A percentile compares a stretch with the other conserved stretches of the same genome.
Conservation (phyloP, 2,113 vertebrate species). For the Anhinga rufa region DNA sequence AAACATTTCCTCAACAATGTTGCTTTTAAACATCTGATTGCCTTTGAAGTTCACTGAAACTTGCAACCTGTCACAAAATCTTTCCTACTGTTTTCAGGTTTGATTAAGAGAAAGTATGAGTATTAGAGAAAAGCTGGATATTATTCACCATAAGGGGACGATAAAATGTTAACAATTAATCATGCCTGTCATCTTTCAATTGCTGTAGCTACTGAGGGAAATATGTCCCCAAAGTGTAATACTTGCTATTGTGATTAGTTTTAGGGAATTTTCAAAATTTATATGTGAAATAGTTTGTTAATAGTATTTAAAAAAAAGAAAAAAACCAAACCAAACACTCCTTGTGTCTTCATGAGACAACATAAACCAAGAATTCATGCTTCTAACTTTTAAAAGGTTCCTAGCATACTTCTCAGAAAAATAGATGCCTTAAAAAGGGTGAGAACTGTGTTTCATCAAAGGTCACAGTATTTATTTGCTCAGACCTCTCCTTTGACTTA, state of each 20-base stretch:
- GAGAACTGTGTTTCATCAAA: background rate
- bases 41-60: background rate
- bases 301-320: background rate
- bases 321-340: background rate
- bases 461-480: background rate
- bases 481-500: background rate
- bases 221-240: background rate
- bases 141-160: background rate
- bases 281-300: background rate
- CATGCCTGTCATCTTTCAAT: background rate
- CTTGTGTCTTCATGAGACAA: background rate
- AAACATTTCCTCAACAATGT: background rate
- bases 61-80: background rate
- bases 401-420: background rate
- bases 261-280: background rate
- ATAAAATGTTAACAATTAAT: background rate
- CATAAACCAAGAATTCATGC: background rate
- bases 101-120: background rate
- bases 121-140: background rate
- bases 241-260: background rate
- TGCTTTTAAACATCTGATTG: background rate
- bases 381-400: background rate
- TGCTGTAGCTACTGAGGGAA: background rate
- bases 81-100: background rate
- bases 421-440: background rate